These are phyloP conservation scores for Gymnoscelis rufifasciata DNA, from an alignment of 2,888 invertebrate genomes.

Conservation along the genomic window DNA sequence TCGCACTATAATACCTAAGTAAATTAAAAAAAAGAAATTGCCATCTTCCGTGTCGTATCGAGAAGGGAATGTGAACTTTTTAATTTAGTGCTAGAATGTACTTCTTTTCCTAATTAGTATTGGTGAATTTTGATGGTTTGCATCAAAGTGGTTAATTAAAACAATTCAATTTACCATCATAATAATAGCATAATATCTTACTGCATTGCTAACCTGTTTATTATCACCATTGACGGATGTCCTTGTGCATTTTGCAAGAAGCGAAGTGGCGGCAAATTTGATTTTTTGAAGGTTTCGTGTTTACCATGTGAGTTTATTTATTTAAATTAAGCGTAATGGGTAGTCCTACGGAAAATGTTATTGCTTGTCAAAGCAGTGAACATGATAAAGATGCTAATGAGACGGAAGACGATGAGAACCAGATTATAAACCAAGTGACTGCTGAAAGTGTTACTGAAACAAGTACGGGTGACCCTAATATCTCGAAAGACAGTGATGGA, in stretches of 20 bases:
- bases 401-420: constrained; percentile 46
- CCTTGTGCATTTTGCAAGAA: constrained; percentile 73
- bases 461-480: constrained; percentile 45
- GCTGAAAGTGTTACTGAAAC: constrained; percentile 46
- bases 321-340: constrained; percentile 53
- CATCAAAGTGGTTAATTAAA: not conserved
- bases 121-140: constrained; percentile 15
- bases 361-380: constrained; percentile 46
- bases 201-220: constrained; percentile 73
- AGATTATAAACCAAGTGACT: constrained; percentile 47
- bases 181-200: constrained; percentile 36
- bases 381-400: constrained; percentile 47
- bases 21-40: constrained; percentile 15
- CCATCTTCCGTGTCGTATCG: constrained; percentile 22
- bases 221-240: constrained; percentile 76
- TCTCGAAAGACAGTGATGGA: constrained; percentile 57
- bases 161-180: not conserved
- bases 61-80: constrained; percentile 2
- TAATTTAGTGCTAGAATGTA: constrained; percentile 7
- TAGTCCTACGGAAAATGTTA: constrained; percentile 60
- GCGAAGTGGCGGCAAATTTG: constrained; percentile 74
- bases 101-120: constrained; percentile 11
- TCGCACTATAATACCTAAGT: constrained; percentile 2
- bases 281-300: constrained; percentile 48
- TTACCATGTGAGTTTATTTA: constrained; percentile 46